These are phyloP conservation scores for Dicerorhinus sumatrensis DNA, from an alignment of 2,113 vertebrate genomes.

Conservation along the genomic window DNA sequence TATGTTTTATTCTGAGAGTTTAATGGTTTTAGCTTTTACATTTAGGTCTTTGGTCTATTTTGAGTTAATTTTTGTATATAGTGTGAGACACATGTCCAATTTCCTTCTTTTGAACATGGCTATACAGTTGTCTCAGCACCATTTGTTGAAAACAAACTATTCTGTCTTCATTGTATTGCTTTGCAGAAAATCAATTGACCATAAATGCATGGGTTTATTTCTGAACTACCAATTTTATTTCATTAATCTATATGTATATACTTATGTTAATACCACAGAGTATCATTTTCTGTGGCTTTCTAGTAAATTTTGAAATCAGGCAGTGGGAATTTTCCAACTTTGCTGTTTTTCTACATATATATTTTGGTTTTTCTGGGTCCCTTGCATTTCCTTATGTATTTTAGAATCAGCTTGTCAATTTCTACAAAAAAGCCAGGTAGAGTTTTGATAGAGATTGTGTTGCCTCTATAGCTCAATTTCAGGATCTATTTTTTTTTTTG, in stretches of 20 bases:
- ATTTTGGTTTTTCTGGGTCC: not conserved
- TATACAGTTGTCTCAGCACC: not conserved
- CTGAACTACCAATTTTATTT: not conserved
- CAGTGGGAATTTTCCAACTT: not conserved
- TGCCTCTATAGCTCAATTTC: not conserved
- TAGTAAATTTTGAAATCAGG: constrained; percentile 19
- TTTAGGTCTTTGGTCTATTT: not conserved
- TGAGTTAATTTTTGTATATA: not conserved
- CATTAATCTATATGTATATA: not conserved
- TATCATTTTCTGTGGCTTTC: not conserved
- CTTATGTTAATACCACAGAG: not conserved
- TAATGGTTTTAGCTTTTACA: not conserved
- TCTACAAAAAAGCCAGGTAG: not conserved
- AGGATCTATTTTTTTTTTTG: not conserved
- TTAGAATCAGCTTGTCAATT: not conserved
- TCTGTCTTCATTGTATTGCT: not conserved
- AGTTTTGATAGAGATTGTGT: not conserved
- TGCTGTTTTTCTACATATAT: not conserved
- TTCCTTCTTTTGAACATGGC: not conserved
- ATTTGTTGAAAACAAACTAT: not conserved
- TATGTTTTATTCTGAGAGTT: not conserved
- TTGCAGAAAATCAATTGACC: not conserved
- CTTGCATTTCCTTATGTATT: not conserved
- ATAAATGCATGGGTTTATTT: not conserved
- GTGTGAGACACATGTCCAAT: not conserved